Conservation (phyloP, 1,140 invertebrate species). For the Apocrypta bakeri region DNA sequence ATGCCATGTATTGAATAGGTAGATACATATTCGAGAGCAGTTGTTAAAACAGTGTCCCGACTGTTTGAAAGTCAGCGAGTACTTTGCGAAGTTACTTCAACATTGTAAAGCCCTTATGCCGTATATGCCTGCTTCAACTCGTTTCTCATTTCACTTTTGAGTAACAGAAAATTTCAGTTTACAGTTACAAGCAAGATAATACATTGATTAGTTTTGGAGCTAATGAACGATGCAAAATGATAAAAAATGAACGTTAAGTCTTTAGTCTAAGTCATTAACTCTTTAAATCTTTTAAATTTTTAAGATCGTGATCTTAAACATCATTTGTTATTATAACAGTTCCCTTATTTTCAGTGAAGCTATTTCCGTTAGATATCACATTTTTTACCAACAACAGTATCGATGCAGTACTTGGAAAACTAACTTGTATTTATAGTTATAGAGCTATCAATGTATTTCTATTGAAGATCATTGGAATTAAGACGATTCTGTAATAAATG, state of each 20-base stretch:
- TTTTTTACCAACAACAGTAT: background rate
- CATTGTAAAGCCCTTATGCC: too few relatives aligned
- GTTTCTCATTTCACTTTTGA: background rate
- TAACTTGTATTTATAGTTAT: background rate
- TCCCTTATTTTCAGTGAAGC: background rate
- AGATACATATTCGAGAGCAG: background rate
- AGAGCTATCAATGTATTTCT: too few relatives aligned
- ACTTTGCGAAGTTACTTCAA: background rate
- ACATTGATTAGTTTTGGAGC: background rate
- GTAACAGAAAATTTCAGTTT: background rate
- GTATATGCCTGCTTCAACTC: too few relatives aligned
- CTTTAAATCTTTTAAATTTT: background rate
- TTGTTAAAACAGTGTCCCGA: background rate
- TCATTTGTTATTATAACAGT: conserved; percentile 7
- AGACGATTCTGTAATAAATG: too few relatives aligned
- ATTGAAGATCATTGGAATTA: too few relatives aligned
- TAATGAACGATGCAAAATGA: background rate
- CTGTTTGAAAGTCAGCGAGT: background rate
- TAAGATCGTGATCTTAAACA: background rate
- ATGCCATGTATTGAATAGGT: background rate
- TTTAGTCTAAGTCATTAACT: background rate
- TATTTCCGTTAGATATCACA: background rate
- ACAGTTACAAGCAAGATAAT: background rate
- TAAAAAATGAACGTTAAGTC: background rate
- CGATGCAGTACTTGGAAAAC: background rate